These are phyloP conservation scores for Aricia agestis DNA, from an alignment of 1,140 invertebrate species.

Conservation along the genomic window DNA sequence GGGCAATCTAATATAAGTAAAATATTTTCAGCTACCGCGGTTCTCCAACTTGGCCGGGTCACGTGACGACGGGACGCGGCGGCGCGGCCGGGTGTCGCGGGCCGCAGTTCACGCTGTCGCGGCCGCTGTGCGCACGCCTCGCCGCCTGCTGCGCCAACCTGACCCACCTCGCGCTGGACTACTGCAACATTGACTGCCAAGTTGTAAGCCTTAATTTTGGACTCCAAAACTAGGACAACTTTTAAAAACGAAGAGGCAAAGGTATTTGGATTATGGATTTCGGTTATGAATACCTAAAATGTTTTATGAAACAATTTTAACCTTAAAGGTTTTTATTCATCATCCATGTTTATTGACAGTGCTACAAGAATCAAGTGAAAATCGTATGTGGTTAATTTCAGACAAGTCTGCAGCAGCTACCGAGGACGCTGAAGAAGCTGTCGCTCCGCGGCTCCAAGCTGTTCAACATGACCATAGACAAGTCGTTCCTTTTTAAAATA, in stretches of 20 bases:
- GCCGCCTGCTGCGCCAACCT: conserved; percentile 37
- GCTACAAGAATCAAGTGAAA: too few species aligned
- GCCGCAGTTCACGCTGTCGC: conserved; percentile 39
- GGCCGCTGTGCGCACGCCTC: conserved; percentile 29
- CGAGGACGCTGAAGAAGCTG: conserved; percentile 74
- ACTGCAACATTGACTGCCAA: conserved; percentile 47
- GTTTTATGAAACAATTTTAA: too few species aligned
- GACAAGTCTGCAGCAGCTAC: conserved; percentile 69
- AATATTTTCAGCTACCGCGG: conserved; percentile 23
- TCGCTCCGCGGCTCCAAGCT: conserved; percentile 77
- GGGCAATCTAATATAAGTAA: not conserved
- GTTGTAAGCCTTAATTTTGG: too few species aligned
- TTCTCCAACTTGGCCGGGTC: conserved; percentile 29
- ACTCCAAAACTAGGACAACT: too few species aligned
- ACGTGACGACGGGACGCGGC: not conserved
- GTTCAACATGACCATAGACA: conserved; percentile 67
- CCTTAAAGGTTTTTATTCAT: too few species aligned
- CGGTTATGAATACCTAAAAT: too few species aligned
- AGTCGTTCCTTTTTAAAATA: conserved; percentile 78
- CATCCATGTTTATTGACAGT: too few species aligned
- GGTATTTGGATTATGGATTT: too few species aligned
- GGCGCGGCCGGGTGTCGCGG: conserved; percentile 30
- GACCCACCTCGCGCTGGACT: conserved; percentile 45
- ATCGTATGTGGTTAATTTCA: conserved; percentile 28
- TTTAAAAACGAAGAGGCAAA: too few species aligned